Conservation (phyloP, 2,797 vertebrate genomes). For the Taeniopygia guttata region DNA sequence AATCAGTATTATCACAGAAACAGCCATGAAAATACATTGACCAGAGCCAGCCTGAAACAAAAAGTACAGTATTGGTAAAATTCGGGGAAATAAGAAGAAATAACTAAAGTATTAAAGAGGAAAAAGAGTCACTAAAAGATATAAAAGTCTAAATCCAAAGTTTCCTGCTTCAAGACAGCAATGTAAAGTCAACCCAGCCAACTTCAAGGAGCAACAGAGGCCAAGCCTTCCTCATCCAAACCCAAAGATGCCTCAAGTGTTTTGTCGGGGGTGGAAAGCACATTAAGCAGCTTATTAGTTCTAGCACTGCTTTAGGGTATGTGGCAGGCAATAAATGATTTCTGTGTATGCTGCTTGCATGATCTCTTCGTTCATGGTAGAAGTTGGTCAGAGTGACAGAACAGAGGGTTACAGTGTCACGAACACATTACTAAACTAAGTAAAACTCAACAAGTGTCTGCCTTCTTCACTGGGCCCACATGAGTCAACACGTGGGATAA, state of each 20-base stretch:
- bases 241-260: not conserved
- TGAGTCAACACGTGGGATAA: fast-evolving
- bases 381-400: not conserved
- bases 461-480: not conserved
- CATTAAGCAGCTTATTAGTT: not conserved
- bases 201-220: not conserved
- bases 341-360: not conserved
- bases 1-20: not conserved
- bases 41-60: not conserved
- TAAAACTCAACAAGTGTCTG: not conserved
- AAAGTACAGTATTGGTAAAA: not conserved
- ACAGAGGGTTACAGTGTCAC: not conserved
- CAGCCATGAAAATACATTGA: not conserved
- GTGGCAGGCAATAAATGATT: not conserved
- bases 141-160: not conserved
- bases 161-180: not conserved
- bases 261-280: not conserved
- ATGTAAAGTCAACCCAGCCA: not conserved
- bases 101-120: not conserved
- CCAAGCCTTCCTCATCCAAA: not conserved
- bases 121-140: not conserved
- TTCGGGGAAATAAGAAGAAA: not conserved
- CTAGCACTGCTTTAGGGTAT: not conserved
- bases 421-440: not conserved
- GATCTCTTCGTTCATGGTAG: not conserved